These are phyloP conservation scores for Toxotes jaculatrix DNA, from an alignment of 2,113 vertebrate genomes.

Conservation along the genomic window DNA sequence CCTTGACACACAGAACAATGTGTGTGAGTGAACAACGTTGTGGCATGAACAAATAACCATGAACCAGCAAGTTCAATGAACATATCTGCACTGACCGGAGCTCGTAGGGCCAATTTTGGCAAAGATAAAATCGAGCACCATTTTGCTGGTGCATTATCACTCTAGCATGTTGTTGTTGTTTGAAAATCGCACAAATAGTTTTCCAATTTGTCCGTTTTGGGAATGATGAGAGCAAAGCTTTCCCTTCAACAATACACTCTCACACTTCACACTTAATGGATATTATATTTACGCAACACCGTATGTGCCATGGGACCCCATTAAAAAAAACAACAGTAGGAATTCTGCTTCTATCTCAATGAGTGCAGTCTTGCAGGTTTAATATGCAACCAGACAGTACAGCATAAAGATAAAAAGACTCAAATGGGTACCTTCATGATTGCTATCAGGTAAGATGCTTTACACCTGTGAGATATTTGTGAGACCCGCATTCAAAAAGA, in stretches of 20 bases:
- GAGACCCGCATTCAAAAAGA: background rate
- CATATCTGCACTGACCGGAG: background rate
- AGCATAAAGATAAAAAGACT: background rate
- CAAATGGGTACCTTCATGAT: background rate
- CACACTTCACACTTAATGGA: background rate
- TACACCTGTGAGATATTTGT: background rate
- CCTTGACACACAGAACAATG: background rate
- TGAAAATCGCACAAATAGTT: no score
- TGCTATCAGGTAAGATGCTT: background rate
- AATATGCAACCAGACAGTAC: background rate
- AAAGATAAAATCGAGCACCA: background rate
- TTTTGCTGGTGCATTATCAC: background rate
- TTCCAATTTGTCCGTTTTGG: background rate
- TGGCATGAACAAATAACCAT: background rate
- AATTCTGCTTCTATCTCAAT: background rate
- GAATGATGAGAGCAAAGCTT: background rate
- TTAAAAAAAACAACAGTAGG: no score
- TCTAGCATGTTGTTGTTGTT: no score
- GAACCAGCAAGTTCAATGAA: background rate
- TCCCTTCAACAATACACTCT: background rate
- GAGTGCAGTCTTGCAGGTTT: background rate
- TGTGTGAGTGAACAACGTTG: background rate
- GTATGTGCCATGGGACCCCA: background rate
- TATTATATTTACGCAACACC: background rate
- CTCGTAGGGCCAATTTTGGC: background rate